A percentile compares a stretch with the other conserved stretches of the same genome.
Conservation (phyloP, 1,140 invertebrate species). For the Armadillidium nasatum region DNA sequence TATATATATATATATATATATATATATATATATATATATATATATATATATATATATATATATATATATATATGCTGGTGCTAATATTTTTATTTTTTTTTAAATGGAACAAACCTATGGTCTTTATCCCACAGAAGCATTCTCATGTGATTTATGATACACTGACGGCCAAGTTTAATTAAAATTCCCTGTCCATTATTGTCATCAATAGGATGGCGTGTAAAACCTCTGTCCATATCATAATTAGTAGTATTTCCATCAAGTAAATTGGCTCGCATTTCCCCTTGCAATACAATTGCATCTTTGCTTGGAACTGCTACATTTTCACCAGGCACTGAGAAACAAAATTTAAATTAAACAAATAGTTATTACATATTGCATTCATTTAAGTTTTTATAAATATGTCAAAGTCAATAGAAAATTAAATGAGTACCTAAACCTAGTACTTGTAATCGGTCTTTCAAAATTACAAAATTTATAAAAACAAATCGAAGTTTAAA, state of each 20-base stretch:
- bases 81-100: not conserved
- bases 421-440: no score
- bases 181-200: slow-evolving; percentile 72
- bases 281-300: slow-evolving; percentile 78
- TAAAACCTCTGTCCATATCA: slow-evolving; percentile 88
- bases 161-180: slow-evolving; percentile 77
- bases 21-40: not conserved
- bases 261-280: slow-evolving; percentile 76
- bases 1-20: no score
- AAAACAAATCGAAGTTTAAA: no score
- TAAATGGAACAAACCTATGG: slow-evolving; percentile 58
- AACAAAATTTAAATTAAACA: not conserved
- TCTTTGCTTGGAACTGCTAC: slow-evolving; percentile 71
- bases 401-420: no score
- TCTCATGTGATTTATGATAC: slow-evolving; percentile 88
- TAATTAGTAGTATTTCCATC: slow-evolving; percentile 83
- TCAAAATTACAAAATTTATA: no score
- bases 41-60: slow-evolving; percentile 11
- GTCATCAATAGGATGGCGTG: slow-evolving; percentile 85
- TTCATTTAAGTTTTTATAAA: no score
- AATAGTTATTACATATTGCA: no score
- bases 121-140: slow-evolving; percentile 93
- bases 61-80: not conserved
- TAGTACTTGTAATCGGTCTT: no score
- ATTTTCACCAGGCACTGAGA: slow-evolving; percentile 80